Base-by-base conservation (phyloP, 2,888 invertebrate species). In the Cordilura impudica region DNA sequence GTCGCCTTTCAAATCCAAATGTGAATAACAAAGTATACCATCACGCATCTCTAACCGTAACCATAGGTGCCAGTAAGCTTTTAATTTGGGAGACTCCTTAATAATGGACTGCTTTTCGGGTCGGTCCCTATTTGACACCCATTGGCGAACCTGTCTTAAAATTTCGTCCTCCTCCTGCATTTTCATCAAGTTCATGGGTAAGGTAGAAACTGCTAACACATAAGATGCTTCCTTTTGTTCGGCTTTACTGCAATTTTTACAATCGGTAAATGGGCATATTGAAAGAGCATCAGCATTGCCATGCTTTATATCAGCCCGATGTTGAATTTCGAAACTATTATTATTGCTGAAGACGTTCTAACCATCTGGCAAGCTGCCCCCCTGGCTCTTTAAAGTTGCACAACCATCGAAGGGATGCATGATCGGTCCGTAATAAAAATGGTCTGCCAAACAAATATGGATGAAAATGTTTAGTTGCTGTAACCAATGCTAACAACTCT, bases 381-480 rank as follows among this genome's bases (percentile, higher is more conserved):
- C 87, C 85, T 0, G 85, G 85, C 61, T 84, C 84, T 56, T 85
- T 84, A 29, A 87, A 85, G 23, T 83, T 83, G 23, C 86, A 71
- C 1, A 87, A 76, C 86, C 86, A 89, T 56, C 82, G 83, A 3
- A 87, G 65, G 0, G 85, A 82, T 2, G 85, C 84, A 78, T 87
- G 86, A 58, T 87, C 85, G 0, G 87, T 87, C 18, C 84, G 73
- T 0, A 87, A 56, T 3, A 77, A 14, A 54, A 87, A 87, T 39
- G 78, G 73, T 16, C 82, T 76, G 2, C 86, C 86, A 39, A 84
- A 84, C 0, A 87, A 71, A 73, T 85, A 87, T 29, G 84, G 83
- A 47, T 84, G 82, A 56, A 85, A 86, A 71, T 86, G 84, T 35
- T 83, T 81, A 0, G 84, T 71, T 0, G 83, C 71, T 43, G 83